Base-by-base conservation (phyloP, 2,888 invertebrate species). In the Hipparchia semele region DNA sequence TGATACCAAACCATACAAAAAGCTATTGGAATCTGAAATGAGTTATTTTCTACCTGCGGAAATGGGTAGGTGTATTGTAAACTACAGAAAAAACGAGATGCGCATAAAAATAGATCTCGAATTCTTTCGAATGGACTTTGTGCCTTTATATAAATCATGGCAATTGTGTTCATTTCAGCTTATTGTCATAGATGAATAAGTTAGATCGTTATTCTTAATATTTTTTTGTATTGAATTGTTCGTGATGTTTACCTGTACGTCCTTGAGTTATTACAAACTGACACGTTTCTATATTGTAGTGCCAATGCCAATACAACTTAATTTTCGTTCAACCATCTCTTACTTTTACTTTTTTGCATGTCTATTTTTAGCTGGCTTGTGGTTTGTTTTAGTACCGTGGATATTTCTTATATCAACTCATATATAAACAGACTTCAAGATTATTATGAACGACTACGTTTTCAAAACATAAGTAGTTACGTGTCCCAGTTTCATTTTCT, bases 111-210 rank as follows among this genome's bases (percentile, higher is more conserved):
- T 73, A 75, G 65, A 67, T 8, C 54, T 39, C 9, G 51, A 68
- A 58, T 75, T 73, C 68, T 67, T 67, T 33, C 10, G 10, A 6
- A 39, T 72, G 73, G 75, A 75, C 75, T 75, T 75, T 75, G 75
- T 1, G 59, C 71, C 51, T 6, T 23, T 39, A 59, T 8, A 67
- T 51, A 60, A 71, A 71, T 73, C 70, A 46, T 46, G n/a, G 46
- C 56, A 67, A 72, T 72, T 67, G 69, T 71, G 45, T 56, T 23
- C 71, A 72, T 72, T 74, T 62, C 46, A 62, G 4, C 49, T 62
- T 10, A n/a, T 45, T 49, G 46, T 49, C 46, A 8, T 8, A 62
- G 62, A 46, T 62, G 8, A 13, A 49, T 13, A 49, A 62, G 46
- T 13, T 49, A 49, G 13, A 13, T 23, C 8, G 5, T 6, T 49